A percentile compares a stretch with the other conserved stretches of the same genome.
These are phyloP conservation scores for Callyntrura sp. DNA, from an alignment of 2,888 invertebrate genomes.

Conservation along the genomic window DNA sequence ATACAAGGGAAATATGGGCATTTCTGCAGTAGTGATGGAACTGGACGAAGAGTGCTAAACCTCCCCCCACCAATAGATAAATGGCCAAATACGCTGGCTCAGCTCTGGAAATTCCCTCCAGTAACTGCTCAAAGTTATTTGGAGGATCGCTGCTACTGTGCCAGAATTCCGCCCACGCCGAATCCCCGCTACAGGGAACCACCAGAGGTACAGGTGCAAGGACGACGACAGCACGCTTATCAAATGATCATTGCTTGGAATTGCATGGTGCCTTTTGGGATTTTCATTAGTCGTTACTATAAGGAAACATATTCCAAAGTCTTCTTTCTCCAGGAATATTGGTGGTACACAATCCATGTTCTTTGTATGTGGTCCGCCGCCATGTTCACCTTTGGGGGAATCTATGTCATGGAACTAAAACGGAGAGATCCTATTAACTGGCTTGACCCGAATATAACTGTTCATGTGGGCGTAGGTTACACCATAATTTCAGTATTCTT, in stretches of 20 bases:
- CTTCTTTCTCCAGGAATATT: conserved; percentile 78
- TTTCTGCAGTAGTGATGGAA: conserved; percentile 15
- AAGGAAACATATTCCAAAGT: conserved; percentile 79
- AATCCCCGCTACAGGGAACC: conserved; percentile 54
- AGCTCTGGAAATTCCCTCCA: conserved; percentile 24
- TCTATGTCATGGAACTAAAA: conserved; percentile 76
- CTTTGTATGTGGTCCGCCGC: conserved; percentile 70
- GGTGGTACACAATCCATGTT: conserved; percentile 78
- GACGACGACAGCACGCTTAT: too few species aligned
- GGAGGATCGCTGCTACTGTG: conserved; percentile 68
- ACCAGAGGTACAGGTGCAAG: conserved; percentile 64
- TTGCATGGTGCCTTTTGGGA: conserved; percentile 70
- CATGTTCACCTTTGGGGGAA: conserved; percentile 77
- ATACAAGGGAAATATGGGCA: conserved; percentile 24
- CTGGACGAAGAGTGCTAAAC: conserved; percentile 56
- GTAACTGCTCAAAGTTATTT: conserved; percentile 23
- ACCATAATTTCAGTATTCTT: conserved; percentile 59
- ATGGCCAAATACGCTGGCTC: conserved; percentile 53
- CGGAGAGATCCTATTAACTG: conserved; percentile 54
- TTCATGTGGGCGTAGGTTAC: conserved; percentile 57
- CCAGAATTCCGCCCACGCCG: conserved; percentile 53
- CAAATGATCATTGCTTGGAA: conserved; percentile 78
- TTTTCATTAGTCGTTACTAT: conserved; percentile 75
- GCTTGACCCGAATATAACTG: conserved; percentile 35
- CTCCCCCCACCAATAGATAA: background rate